Percentiles rank a stretch among this genome's conserved stretches.
Conservation (phyloP, 2,888 invertebrate species). For the Bruchidius siliquastri region DNA sequence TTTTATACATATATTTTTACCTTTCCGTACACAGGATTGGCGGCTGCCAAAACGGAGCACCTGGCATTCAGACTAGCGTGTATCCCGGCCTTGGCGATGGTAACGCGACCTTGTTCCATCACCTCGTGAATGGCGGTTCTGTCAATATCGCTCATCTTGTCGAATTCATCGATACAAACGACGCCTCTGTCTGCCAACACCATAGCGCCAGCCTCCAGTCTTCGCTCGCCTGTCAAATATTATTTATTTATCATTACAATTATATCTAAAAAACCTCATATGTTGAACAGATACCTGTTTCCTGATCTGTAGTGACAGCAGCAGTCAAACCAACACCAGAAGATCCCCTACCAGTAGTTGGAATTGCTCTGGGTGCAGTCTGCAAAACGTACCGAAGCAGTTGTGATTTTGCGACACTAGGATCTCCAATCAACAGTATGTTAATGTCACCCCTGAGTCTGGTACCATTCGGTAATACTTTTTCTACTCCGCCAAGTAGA, state of each 20-base stretch:
- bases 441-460: slow-evolving; percentile 72
- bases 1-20: slow-evolving; percentile 49
- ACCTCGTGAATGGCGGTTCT: slow-evolving; percentile 99
- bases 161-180: slow-evolving; percentile 91
- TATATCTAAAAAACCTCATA: too few species aligned
- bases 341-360: slow-evolving; percentile 96
- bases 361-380: slow-evolving; percentile 92
- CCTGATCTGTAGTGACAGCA: slow-evolving; percentile 93
- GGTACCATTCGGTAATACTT: slow-evolving; percentile 85
- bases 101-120: slow-evolving; percentile 97
- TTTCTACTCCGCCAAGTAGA: slow-evolving; percentile 92
- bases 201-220: slow-evolving; percentile 98
- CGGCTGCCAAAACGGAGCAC: slow-evolving; percentile 97
- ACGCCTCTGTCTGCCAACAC: slow-evolving; percentile 94
- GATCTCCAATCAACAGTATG: slow-evolving; percentile 83
- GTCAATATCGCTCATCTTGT: slow-evolving; percentile 99
- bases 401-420: slow-evolving; percentile 98
- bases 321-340: slow-evolving; percentile 98
- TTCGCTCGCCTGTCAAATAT: slow-evolving; percentile 45
- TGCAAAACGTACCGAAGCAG: slow-evolving; percentile 86
- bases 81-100: slow-evolving; percentile 98
- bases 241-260: not conserved
- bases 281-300: slow-evolving; percentile 63
- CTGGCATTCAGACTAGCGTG: slow-evolving; percentile 96
- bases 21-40: slow-evolving; percentile 96